Percentiles rank a stretch among this genome's conserved stretches.
Conservation (phyloP, 2,797 vertebrate species). For the Neosilurus mollespiculum region DNA sequence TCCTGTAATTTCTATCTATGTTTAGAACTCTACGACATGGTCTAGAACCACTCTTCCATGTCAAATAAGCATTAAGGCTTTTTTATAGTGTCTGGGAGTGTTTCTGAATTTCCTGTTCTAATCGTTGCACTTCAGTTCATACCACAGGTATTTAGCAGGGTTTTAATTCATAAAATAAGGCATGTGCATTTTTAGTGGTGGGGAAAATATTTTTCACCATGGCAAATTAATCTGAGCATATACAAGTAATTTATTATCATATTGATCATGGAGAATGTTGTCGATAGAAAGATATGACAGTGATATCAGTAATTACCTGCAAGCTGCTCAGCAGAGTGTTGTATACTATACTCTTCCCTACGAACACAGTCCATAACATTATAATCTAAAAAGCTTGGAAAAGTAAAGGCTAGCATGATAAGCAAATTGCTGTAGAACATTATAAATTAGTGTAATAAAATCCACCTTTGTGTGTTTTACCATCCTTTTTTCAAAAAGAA, state of each 20-base stretch:
- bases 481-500: slow-evolving; percentile 57
- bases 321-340: not conserved
- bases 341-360: no score
- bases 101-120: not conserved
- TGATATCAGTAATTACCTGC: not conserved
- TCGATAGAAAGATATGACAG: not conserved
- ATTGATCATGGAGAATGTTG: not conserved
- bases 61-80: not conserved
- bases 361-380: slow-evolving; percentile 60
- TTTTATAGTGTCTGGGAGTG: not conserved
- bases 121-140: not conserved
- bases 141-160: not conserved
- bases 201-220: not conserved
- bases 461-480: slow-evolving; percentile 41
- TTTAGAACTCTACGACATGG: not conserved
- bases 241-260: not conserved
- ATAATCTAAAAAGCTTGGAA: slow-evolving; percentile 50
- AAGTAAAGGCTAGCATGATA: slow-evolving; percentile 62
- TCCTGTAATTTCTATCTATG: not conserved
- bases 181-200: not conserved
- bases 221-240: not conserved
- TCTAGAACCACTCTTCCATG: not conserved
- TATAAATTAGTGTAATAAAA: slow-evolving; percentile 56
- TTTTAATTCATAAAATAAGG: not conserved
- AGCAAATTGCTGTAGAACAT: slow-evolving; percentile 57